Evolutionary conservation across 1,140 invertebrate species (phyloP).

Genomic region (Cryptotermes secundus): DNA sequence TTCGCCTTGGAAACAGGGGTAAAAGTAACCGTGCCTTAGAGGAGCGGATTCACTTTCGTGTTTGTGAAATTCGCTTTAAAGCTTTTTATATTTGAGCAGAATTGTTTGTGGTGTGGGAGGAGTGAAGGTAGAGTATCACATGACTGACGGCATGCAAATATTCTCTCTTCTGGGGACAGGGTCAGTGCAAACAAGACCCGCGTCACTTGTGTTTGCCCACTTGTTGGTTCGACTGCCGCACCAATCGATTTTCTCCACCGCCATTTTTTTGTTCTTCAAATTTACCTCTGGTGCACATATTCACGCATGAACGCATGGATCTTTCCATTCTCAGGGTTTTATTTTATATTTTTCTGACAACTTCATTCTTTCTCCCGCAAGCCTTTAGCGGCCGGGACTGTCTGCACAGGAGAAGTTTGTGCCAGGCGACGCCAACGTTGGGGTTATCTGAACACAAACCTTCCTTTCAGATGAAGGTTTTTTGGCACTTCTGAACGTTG

Average conservation of each 20-base stretch:
- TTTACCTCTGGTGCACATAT: neutral
- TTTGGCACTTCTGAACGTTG: no score
- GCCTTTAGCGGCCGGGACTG: no score
- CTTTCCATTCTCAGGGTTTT: no score
- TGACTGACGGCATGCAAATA: neutral
- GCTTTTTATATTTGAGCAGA: neutral
- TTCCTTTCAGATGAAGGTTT: no score
- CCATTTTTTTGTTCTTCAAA: neutral
- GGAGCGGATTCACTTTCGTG: neutral
- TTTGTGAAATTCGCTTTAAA: neutral
- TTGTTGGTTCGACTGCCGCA: neutral
- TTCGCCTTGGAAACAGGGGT: no score
- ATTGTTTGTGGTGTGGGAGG: neutral
- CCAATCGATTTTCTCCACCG: neutral
- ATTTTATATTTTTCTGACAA: no score
- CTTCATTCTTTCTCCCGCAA: no score
- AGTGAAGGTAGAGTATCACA: neutral
- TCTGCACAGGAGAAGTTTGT: no score
- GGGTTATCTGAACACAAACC: no score
- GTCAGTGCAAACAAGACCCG: neutral
- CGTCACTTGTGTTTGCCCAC: neutral
- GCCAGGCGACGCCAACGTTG: no score
- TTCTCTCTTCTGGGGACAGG: neutral
- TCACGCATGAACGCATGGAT: no score
- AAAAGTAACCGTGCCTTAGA: no score